phyloP scores from a whole-genome alignment of 1,140 invertebrate species.

The Vanessa tameamea region DNA sequence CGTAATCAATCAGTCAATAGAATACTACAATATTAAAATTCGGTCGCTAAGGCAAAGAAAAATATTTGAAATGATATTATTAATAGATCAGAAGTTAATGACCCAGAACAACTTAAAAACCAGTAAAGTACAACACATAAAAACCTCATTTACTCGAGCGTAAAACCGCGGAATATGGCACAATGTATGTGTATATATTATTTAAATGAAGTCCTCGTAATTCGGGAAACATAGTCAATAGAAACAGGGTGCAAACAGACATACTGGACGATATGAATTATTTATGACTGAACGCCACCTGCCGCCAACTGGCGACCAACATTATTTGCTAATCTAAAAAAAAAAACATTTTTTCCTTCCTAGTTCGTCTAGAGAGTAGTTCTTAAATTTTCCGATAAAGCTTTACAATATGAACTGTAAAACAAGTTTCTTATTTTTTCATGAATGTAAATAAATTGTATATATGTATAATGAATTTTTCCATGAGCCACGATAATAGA shows the following conservation, averaged over 20 bases:
- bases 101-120: constrained; percentile 8
- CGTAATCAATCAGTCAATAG: too few relatives aligned
- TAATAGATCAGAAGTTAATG: constrained; percentile 8
- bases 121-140: constrained; percentile 12
- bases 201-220: constrained; percentile 23
- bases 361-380: too few relatives aligned
- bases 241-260: constrained; percentile 19
- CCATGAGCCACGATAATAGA: too few relatives aligned
- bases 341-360: not conserved
- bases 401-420: too few relatives aligned
- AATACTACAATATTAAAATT: too few relatives aligned
- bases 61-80: not conserved
- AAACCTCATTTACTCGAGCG: constrained; percentile 15
- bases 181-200: constrained; percentile 23
- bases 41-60: not conserved
- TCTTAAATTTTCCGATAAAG: too few relatives aligned
- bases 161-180: constrained; percentile 10
- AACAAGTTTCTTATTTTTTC: too few relatives aligned
- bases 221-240: constrained; percentile 10
- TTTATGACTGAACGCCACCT: constrained; percentile 39
- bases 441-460: too few relatives aligned
- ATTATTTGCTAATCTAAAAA: constrained; percentile 1
- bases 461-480: too few relatives aligned
- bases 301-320: constrained; percentile 26
- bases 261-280: constrained; percentile 29